phyloP scores from a whole-genome alignment of 2,888 invertebrate species.

The Polymixis lichenea region DNA sequence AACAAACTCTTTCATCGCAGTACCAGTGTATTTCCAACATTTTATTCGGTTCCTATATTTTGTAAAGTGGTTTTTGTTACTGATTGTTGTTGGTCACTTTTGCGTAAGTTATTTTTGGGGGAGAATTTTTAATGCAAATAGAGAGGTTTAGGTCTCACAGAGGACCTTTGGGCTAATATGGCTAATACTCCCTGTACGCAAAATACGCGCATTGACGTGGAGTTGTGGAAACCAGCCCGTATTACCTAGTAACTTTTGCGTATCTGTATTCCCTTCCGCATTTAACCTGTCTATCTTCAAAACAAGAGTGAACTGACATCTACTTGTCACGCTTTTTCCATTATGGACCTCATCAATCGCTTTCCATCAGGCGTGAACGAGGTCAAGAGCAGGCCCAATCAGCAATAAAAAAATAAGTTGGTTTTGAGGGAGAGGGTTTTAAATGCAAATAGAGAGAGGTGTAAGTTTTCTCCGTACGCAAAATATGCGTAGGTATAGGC shows the following conservation, averaged over 20 bases:
- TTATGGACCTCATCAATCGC: no score
- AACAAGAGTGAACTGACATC: no score
- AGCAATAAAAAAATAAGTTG: background rate
- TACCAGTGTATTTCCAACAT: slow-evolving; percentile 38
- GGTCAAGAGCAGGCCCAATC: no score
- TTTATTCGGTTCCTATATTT: slow-evolving; percentile 15
- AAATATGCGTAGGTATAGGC: no score
- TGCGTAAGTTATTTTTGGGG: background rate
- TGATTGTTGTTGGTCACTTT: background rate
- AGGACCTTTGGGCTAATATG: background rate
- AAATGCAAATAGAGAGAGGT: background rate
- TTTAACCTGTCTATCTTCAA: no score
- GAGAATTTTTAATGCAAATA: background rate
- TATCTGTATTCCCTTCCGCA: no score
- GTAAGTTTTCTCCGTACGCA: background rate
- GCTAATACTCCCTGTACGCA: background rate
- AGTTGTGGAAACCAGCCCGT: background rate
- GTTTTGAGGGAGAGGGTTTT: background rate
- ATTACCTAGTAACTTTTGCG: background rate
- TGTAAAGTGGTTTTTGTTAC: background rate
- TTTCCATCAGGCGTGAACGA: no score
- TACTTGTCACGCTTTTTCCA: no score
- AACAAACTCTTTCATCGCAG: slow-evolving; percentile 41
- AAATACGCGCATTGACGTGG: background rate
- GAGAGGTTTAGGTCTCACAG: background rate